Percentiles rank a stretch among this genome's conserved stretches.
These are phyloP conservation scores for Mormyrus iriodes DNA, from an alignment of 2,113 vertebrate species.

Conservation along the genomic window DNA sequence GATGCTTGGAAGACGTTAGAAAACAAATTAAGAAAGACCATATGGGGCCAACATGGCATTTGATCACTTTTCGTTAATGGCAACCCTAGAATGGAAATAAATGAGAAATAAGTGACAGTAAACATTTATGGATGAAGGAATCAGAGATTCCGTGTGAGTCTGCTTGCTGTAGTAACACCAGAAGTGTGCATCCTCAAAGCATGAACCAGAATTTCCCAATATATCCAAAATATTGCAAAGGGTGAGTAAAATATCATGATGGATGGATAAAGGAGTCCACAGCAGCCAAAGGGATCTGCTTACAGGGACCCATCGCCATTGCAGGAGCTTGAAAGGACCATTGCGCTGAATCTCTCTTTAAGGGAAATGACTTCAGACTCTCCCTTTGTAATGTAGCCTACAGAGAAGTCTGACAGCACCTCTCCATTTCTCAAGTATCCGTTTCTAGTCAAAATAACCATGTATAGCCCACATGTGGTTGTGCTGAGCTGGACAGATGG, in stretches of 20 bases:
- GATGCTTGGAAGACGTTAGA: constrained; percentile 43
- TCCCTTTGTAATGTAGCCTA: neutral
- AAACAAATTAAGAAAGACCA: constrained; percentile 49
- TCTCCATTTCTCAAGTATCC: too few species aligned
- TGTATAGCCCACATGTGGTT: constrained; percentile 60
- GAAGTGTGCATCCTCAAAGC: too few species aligned
- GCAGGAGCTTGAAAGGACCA: neutral
- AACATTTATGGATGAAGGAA: too few species aligned
- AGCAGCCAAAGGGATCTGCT: neutral
- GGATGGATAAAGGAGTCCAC: neutral
- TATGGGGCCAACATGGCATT: constrained; percentile 64
- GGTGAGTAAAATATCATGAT: neutral
- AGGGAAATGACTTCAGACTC: neutral
- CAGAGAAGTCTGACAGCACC: neutral
- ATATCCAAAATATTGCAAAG: too few species aligned
- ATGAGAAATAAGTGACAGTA: neutral
- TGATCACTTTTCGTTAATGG: constrained; percentile 35
- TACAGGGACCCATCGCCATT: neutral
- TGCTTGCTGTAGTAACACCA: too few species aligned
- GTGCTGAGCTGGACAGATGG: constrained; percentile 49
- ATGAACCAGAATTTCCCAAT: too few species aligned
- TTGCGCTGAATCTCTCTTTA: neutral
- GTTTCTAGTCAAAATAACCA: constrained; percentile 52
- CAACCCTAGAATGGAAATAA: constrained; percentile 34
- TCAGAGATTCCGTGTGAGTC: too few species aligned